Conservation (phyloP, 2,113 vertebrate genomes). For the Limnothrissa miodon region DNA sequence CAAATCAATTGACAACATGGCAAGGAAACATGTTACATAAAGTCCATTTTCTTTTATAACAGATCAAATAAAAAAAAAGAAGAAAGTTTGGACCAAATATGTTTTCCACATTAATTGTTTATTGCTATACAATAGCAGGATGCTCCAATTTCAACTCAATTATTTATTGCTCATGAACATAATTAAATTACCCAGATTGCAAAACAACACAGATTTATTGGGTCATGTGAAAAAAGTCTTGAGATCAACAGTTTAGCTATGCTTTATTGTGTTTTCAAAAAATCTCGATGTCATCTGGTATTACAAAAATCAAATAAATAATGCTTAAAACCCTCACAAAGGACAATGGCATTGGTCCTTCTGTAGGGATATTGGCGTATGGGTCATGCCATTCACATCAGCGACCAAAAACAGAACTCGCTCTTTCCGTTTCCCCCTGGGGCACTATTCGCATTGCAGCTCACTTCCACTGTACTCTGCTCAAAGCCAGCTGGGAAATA, state of each 20-base stretch:
- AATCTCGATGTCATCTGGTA: not conserved
- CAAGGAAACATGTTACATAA: not conserved
- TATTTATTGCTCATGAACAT: not conserved
- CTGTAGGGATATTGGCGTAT: not conserved
- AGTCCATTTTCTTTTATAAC: not conserved
- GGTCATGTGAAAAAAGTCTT: not conserved
- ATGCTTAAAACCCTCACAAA: not conserved
- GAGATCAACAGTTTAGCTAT: not conserved
- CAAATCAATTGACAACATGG: not conserved
- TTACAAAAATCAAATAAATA: not conserved
- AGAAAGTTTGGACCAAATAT: not conserved
- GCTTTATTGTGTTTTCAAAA: not conserved
- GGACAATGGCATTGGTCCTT: not conserved
- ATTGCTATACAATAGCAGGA: not conserved
- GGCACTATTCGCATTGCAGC: not conserved
- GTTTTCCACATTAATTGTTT: not conserved
- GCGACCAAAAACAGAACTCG: not conserved
- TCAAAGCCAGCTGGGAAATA: not conserved
- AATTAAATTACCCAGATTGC: not conserved
- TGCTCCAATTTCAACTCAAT: not conserved
- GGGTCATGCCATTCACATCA: slow-evolving; percentile 9
- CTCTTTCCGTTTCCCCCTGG: not conserved
- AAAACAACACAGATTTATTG: not conserved
- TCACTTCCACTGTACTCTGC: not conserved
- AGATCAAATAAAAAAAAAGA: not conserved